Evolutionary conservation across 1,140 invertebrate genomes (phyloP), one percentile per base, ranked within the genome.

Genomic region (Lanistes nyassanus): DNA sequence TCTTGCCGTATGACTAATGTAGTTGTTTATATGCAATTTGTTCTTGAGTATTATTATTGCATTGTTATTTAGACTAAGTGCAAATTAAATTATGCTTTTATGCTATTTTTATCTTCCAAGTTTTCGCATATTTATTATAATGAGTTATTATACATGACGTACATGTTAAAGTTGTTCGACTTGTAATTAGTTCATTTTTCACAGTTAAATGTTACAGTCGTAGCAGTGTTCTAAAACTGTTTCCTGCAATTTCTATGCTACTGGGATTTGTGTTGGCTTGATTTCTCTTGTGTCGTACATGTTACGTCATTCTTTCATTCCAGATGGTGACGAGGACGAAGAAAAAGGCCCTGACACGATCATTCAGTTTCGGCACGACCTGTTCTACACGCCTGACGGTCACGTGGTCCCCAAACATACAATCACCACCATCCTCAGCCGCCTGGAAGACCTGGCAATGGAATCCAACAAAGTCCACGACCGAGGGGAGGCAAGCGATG

Each of bases 331-430:
- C 4, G 31, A 36, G 51, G 68, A 70, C 11, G 26, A 51, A 6
- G 65, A 39, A 6, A 36, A 31, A 0, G 26, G 29, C 11, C 68
- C 56, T 13, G 70, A 72, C 55, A 72, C 70, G 4, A n/a, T 56
- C 6, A 55, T 72, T 31, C 70, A 72, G 55, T 62, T 39, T 37
- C 13, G 26, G 9, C 21, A 60, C 21, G 56, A 56, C 31, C 21
- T 31, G 1, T 72, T 72, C 56, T 55, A 62, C 3, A 42, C 70
- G 2, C 56, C 70, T 16, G 70, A 60, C n/a, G 70, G 70, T n/a
- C 21, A n/a, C 5, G n/a, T n/a, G 23, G 70, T 72, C 3, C 39
- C 56, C 36, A n/a, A 37, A 7, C 16, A 42, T n/a, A 29, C 26
- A 3, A 56, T 42, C 36, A n/a, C 31, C 13, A 16, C 58, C 23